phyloP scores from a whole-genome alignment of 1,140 invertebrate species.

The Heliconius hewitsoni region DNA sequence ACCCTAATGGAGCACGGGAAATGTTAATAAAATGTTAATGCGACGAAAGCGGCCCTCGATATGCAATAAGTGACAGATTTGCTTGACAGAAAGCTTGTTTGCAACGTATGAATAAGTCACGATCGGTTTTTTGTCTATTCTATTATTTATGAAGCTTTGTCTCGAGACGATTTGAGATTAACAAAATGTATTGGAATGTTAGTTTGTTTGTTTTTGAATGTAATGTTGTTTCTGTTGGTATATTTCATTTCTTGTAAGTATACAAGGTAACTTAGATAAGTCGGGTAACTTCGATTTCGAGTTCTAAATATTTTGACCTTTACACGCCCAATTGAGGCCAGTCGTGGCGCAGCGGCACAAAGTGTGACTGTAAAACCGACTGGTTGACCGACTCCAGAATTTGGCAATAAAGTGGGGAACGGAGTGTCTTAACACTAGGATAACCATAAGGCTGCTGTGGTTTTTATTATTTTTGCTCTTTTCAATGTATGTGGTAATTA shows the following conservation, averaged over 20 bases:
- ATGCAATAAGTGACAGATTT: conserved; percentile 79
- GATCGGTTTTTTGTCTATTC: conserved; percentile 71
- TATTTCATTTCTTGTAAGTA: neutral
- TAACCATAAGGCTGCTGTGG: too few relatives aligned
- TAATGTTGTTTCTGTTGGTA: neutral
- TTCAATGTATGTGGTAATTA: too few relatives aligned
- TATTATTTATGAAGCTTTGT: conserved; percentile 64
- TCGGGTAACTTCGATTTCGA: neutral
- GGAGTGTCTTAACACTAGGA: too few relatives aligned
- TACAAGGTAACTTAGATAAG: neutral
- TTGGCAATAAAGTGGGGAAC: too few relatives aligned
- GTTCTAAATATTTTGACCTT: neutral
- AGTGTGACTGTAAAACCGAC: too few relatives aligned
- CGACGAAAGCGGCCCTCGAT: conserved; percentile 62
- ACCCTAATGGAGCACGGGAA: conserved; percentile 76
- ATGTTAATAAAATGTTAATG: conserved; percentile 81
- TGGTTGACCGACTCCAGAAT: too few relatives aligned
- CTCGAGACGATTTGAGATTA: conserved; percentile 36
- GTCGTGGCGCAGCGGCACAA: too few relatives aligned
- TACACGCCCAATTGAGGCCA: too few relatives aligned
- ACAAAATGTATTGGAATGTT: conserved; percentile 27
- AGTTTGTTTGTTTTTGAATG: neutral
- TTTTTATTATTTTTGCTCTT: too few relatives aligned
- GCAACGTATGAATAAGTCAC: conserved; percentile 72
- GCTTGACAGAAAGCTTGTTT: conserved; percentile 75